Evolutionary conservation across 2,888 invertebrate genomes (phyloP).

Genomic region (Macrophya alboannulata): DNA sequence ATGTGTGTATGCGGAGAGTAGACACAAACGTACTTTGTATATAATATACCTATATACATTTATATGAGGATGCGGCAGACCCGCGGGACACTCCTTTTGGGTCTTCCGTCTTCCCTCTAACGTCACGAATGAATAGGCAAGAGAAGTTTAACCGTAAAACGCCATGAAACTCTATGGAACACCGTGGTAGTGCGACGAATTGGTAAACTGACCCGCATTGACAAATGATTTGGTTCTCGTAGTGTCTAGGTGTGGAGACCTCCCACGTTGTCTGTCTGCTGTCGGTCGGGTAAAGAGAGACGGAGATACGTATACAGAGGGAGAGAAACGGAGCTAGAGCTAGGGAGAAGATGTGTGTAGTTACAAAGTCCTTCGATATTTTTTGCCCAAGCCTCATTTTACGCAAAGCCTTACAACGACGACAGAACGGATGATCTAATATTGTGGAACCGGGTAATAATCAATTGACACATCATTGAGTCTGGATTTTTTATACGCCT

Average conservation of each 20-base stretch:
- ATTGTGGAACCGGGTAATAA: not conserved
- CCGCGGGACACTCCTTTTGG: constrained; percentile 45
- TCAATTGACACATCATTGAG: constrained; percentile 21
- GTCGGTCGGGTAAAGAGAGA: constrained; percentile 36
- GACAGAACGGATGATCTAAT: constrained; percentile 26
- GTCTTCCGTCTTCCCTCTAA: constrained; percentile 38
- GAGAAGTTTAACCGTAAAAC: constrained; percentile 30
- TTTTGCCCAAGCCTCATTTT: not conserved
- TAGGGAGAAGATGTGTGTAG: constrained; percentile 48
- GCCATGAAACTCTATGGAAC: constrained; percentile 55
- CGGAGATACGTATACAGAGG: constrained; percentile 40
- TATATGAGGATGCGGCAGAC: constrained; percentile 19
- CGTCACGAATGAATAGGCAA: constrained; percentile 50
- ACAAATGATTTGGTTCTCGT: constrained; percentile 74
- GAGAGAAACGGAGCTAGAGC: constrained; percentile 46
- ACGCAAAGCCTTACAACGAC: constrained; percentile 44
- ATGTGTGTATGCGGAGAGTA: not conserved
- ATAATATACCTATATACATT: no score
- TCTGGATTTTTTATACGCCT: not conserved
- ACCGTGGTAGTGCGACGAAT: constrained; percentile 72
- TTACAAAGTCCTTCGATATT: constrained; percentile 21
- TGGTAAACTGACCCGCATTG: constrained; percentile 77
- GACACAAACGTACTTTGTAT: not conserved
- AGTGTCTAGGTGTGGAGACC: constrained; percentile 52
- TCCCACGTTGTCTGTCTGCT: constrained; percentile 47